Evolutionary conservation across 2,113 vertebrate genomes (phyloP).

Genomic region (Xiphophorus hellerii): DNA sequence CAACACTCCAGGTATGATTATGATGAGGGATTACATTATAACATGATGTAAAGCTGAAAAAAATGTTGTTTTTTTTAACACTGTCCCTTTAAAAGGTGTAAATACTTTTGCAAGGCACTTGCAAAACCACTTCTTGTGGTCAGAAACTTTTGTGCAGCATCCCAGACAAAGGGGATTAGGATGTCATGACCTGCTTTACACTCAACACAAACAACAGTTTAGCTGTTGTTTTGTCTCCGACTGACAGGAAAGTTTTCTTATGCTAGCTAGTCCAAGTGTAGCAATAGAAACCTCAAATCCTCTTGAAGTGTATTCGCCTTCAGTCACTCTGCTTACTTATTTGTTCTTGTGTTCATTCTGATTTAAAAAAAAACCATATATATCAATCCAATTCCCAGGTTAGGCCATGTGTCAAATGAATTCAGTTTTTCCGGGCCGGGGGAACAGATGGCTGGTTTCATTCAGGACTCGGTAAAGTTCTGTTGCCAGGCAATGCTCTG

Average conservation of each 20-base stretch:
- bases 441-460: conserved; percentile 79
- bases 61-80: too few relatives aligned
- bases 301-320: neutral
- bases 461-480: conserved; percentile 75
- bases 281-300: neutral
- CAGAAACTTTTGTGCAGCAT: conserved; percentile 18
- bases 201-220: conserved; percentile 53
- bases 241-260: neutral
- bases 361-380: neutral
- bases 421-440: conserved; percentile 69
- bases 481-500: conserved; percentile 76
- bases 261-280: neutral
- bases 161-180: conserved; percentile 63
- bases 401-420: conserved; percentile 74
- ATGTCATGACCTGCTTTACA: conserved; percentile 71
- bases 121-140: neutral
- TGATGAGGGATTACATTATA: too few relatives aligned
- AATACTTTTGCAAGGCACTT: neutral
- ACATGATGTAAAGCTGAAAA: too few relatives aligned
- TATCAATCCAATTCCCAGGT: conserved; percentile 74
- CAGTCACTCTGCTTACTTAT: neutral
- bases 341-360: neutral
- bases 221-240: conserved; percentile 32
- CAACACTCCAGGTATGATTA: too few relatives aligned
- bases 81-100: neutral